Evolutionary conservation across 2,888 invertebrate species (phyloP).

Genomic region (Andrena camellia): DNA sequence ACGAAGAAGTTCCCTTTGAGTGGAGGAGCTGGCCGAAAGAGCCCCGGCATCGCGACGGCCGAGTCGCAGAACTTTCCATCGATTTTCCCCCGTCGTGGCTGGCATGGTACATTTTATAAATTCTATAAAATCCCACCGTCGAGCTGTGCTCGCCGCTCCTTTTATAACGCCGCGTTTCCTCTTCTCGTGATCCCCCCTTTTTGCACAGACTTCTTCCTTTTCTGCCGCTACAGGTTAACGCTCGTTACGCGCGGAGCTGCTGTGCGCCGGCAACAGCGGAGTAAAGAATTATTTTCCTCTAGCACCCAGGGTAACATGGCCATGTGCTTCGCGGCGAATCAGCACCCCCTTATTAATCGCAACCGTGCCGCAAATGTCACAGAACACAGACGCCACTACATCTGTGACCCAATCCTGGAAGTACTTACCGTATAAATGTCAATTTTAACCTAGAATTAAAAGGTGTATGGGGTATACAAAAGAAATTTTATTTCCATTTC

Average conservation of each 20-base stretch:
- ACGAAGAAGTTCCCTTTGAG: conserved; percentile 72
- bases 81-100: conserved; percentile 48
- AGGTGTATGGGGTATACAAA: too few species aligned
- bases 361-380: too few species aligned
- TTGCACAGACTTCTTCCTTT: conserved; percentile 5
- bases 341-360: background rate
- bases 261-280: background rate
- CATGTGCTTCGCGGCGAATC: background rate
- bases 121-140: conserved; percentile 46
- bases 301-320: background rate
- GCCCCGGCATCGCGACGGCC: conserved; percentile 50
- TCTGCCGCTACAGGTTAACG: conserved; percentile 15
- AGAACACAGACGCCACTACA: too few species aligned
- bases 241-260: conserved; percentile 25
- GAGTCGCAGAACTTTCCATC: conserved; percentile 64
- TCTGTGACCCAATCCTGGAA: too few species aligned
- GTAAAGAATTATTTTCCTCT: conserved; percentile 9
- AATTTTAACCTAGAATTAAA: too few species aligned
- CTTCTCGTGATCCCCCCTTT: conserved; percentile 8
- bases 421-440: too few species aligned
- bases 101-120: conserved; percentile 59
- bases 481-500: too few species aligned
- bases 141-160: conserved; percentile 18
- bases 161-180: conserved; percentile 13
- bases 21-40: conserved; percentile 36